Conservation (phyloP, 1,140 invertebrate genomes). For the Drosophila quadrilineata region DNA sequence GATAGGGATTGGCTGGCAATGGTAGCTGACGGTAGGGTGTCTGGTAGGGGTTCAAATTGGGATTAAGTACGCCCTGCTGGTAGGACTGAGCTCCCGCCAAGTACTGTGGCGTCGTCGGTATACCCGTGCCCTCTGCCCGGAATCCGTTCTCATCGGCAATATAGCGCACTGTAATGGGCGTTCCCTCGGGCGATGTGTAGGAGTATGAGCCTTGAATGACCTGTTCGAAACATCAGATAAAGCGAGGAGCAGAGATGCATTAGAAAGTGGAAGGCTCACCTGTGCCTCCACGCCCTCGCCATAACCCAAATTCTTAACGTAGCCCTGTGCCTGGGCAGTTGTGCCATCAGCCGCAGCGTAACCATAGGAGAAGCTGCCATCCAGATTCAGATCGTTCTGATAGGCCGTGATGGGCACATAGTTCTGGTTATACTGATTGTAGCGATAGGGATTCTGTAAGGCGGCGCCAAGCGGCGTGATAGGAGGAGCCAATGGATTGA, state of each 20-base stretch:
- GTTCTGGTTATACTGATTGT: constrained; percentile 64
- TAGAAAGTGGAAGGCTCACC: constrained; percentile 16
- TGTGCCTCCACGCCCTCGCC: constrained; percentile 82
- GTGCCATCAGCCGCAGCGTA: constrained; percentile 86
- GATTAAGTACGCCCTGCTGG: constrained; percentile 66
- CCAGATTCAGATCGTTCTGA: constrained; percentile 84
- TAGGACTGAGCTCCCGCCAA: constrained; percentile 82
- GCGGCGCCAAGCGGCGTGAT: constrained; percentile 26
- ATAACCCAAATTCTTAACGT: constrained; percentile 83
- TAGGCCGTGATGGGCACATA: constrained; percentile 84
- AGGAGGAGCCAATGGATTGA: constrained; percentile 41
- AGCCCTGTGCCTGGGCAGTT: constrained; percentile 84
- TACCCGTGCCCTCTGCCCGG: constrained; percentile 83
- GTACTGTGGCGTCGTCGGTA: constrained; percentile 85
- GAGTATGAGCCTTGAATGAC: constrained; percentile 83
- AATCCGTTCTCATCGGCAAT: constrained; percentile 84
- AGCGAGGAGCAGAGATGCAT: not conserved
- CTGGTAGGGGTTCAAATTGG: constrained; percentile 76
- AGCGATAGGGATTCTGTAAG: constrained; percentile 49
- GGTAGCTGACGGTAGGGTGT: constrained; percentile 62
- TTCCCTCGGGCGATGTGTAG: constrained; percentile 84
- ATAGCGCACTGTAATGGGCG: constrained; percentile 83
- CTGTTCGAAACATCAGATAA: constrained; percentile 8
- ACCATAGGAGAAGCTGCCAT: constrained; percentile 83
- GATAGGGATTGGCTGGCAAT: constrained; percentile 30